These are phyloP conservation scores for Zosterops borbonicus DNA, from an alignment of 2,113 vertebrate genomes.

Conservation along the genomic window DNA sequence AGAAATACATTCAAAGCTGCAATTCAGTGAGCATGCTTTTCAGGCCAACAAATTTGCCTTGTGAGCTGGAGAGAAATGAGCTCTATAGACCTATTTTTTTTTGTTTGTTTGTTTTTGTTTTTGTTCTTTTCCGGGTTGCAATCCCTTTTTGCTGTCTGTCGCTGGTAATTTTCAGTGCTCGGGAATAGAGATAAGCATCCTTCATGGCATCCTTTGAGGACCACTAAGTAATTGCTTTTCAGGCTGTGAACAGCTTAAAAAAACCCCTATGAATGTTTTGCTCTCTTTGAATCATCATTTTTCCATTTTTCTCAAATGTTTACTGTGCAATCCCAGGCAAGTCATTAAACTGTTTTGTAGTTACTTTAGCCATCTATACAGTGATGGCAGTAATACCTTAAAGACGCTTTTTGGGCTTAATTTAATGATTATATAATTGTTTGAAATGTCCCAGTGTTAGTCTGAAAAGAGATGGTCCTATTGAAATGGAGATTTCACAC, in stretches of 20 bases:
- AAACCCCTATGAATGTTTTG: background rate
- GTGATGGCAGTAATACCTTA: background rate
- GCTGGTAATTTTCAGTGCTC: background rate
- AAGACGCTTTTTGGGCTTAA: background rate
- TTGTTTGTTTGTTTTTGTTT: too few relatives aligned
- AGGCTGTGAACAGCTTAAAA: constrained; percentile 3
- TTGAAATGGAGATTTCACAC: background rate
- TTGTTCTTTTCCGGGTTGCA: background rate
- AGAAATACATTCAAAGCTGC: too few relatives aligned
- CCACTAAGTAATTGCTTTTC: constrained; percentile 34
- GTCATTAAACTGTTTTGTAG: constrained; percentile 12
- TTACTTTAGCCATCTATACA: background rate
- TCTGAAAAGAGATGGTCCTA: background rate
- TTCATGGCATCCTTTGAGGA: constrained; percentile 19
- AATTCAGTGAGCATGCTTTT: too few relatives aligned
- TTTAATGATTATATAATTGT: constrained; percentile 30
- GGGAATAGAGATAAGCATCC: background rate
- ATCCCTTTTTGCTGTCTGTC: background rate
- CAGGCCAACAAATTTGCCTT: too few relatives aligned
- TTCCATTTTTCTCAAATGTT: constrained; percentile 5
- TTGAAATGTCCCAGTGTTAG: background rate
- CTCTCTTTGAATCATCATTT: constrained; percentile 1
- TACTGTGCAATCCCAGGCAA: background rate
- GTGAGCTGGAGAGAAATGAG: too few relatives aligned
- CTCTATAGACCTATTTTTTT: too few relatives aligned